These are phyloP conservation scores for Salvelinus namaycush DNA, from an alignment of 2,113 vertebrate species.

Conservation along the genomic window DNA sequence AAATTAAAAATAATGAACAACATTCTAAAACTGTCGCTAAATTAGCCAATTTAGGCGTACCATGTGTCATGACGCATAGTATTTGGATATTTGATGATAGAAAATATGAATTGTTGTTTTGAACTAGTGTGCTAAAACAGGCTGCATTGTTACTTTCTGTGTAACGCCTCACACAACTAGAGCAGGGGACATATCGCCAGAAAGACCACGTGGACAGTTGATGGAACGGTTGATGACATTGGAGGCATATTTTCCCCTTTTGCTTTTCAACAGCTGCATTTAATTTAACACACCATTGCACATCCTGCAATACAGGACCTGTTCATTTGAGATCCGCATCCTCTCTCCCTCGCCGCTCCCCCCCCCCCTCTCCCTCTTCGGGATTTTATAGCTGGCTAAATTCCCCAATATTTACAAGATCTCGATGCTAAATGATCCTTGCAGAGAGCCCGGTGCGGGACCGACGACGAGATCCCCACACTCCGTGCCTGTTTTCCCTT, in stretches of 20 bases:
- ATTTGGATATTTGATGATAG: not conserved
- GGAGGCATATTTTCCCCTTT: slow-evolving; percentile 55
- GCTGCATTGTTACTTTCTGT: not conserved
- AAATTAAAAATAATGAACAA: not conserved
- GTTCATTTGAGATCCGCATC: slow-evolving; percentile 66
- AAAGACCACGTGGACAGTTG: slow-evolving; percentile 34
- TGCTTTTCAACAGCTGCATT: slow-evolving; percentile 78
- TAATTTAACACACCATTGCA: slow-evolving; percentile 83
- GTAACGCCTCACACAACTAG: not conserved
- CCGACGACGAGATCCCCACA: slow-evolving; percentile 45
- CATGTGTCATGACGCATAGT: not conserved
- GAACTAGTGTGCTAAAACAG: not conserved
- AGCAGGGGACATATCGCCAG: slow-evolving; percentile 22
- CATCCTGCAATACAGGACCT: slow-evolving; percentile 80
- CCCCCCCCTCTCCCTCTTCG: slow-evolving; percentile 34
- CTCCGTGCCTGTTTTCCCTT: slow-evolving; percentile 59
- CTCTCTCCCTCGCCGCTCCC: slow-evolving; percentile 41
- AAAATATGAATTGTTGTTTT: not conserved
- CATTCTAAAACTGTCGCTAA: not conserved
- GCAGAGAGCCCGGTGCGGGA: slow-evolving; percentile 35
- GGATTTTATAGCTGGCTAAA: slow-evolving; percentile 62
- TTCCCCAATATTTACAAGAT: slow-evolving; percentile 80
- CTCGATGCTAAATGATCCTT: slow-evolving; percentile 78
- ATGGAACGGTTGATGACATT: slow-evolving; percentile 38
- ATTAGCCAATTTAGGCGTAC: not conserved